Base-by-base conservation (phyloP, 2,113 vertebrate genomes). In the Oncorhynchus tshawytscha region DNA sequence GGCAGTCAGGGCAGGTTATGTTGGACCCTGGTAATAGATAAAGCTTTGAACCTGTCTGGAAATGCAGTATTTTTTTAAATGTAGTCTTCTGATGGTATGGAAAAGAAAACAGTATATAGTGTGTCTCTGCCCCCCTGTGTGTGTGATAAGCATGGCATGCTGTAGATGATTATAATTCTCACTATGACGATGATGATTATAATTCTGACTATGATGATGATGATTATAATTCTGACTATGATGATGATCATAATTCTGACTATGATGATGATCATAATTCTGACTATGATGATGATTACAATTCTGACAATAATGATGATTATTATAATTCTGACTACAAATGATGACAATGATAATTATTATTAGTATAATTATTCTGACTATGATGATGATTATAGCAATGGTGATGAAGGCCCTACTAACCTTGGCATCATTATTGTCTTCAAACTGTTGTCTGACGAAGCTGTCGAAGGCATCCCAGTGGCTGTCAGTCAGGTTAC, bases 381-480 rank as follows among this genome's bases (percentile, higher is more conserved):
- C 20, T 64, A 12, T 24, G 11, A 22, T 9, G 29, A 13, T 34
- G 31, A 34, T 5, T 12, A 60, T 31, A 62, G 0, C 8, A 20
- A 60, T 4, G 67, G 22, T 13, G 31, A 31, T 45, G 20, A 70
- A 1, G 6, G n/a, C n/a, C 49, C 49, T 16, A 15, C 49, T 54
- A 93, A 95, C 94, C 93, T 94, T 94, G 31, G 90, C 90, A 76
- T 92, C 85, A 18, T 29, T 75, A 79, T 94, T 94, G 77, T 93
- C 94, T 45, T 94, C 90, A 85, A 96, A 94, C 67, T 95, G 93
- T 66, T 92, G 84, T 84, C 88, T 91, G 79, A 95, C 71, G 87
- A 95, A 95, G 34, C 84, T 84, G 82, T 95, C 93, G 83, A 96
- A 96, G 74, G 84, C 80, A 76, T 95, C 93, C 91, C 92, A 94